A percentile compares a stretch with the other conserved stretches of the same genome.
phyloP scores from a whole-genome alignment of 2,797 vertebrate genomes.

The Danionella dracula region DNA sequence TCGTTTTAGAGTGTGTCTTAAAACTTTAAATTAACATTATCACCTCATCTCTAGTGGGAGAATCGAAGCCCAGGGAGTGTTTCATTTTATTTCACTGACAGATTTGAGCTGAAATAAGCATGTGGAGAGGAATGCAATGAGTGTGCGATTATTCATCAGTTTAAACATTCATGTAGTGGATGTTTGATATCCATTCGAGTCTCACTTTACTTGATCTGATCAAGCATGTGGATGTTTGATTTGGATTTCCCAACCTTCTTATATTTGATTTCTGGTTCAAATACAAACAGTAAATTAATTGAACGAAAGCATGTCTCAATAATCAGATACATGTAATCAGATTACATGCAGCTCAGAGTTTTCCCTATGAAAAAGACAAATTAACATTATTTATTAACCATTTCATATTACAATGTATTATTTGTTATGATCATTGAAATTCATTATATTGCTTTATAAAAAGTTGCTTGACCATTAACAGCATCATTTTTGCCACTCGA shows the following conservation, averaged over 20 bases:
- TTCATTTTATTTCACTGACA: slow-evolving; percentile 52
- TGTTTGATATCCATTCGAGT: not conserved
- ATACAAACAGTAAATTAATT: too few relatives aligned
- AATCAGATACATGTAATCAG: too few relatives aligned
- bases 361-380: too few relatives aligned
- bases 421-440: too few relatives aligned
- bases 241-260: not conserved
- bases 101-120: slow-evolving; percentile 59
- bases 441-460: too few relatives aligned
- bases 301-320: too few relatives aligned
- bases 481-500: not conserved
- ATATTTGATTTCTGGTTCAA: slow-evolving; percentile 5
- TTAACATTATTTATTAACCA: too few relatives aligned
- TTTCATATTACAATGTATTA: too few relatives aligned
- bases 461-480: not conserved
- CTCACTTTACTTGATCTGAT: not conserved
- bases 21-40: slow-evolving; percentile 59
- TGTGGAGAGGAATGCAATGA: slow-evolving; percentile 61
- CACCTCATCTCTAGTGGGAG: slow-evolving; percentile 53
- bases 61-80: slow-evolving; percentile 57
- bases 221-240: not conserved
- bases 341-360: too few relatives aligned
- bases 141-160: slow-evolving; percentile 46
- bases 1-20: slow-evolving; percentile 59
- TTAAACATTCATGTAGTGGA: slow-evolving; percentile 22